phyloP scores from a whole-genome alignment of 2,888 invertebrate genomes.

The Netelia virgata region DNA sequence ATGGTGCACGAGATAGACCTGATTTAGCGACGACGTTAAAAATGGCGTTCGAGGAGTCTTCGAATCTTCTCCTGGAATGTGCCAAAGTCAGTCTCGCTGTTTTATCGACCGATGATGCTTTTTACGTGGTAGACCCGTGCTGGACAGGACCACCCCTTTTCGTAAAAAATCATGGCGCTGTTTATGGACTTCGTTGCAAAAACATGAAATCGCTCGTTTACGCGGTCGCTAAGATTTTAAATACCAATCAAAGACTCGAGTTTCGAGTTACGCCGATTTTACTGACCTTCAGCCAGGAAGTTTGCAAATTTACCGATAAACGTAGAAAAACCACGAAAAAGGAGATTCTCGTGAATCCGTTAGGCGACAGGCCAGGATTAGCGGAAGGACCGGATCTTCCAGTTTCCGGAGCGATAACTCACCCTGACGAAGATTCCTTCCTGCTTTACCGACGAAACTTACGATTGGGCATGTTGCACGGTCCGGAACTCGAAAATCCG shows the following conservation, averaged over 20 bases:
- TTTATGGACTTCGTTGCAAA: slow-evolving; percentile 80
- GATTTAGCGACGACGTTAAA: slow-evolving; percentile 73
- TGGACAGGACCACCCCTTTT: slow-evolving; percentile 82
- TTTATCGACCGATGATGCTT: slow-evolving; percentile 75
- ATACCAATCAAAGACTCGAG: slow-evolving; percentile 78
- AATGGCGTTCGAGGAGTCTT: slow-evolving; percentile 70
- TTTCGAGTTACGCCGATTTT: slow-evolving; percentile 77
- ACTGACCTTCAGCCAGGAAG: slow-evolving; percentile 69
- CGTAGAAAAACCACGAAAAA: slow-evolving; percentile 46
- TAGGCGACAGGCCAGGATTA: slow-evolving; percentile 72
- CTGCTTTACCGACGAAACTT: slow-evolving; percentile 73
- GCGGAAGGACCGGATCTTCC: slow-evolving; percentile 51
- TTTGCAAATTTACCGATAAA: slow-evolving; percentile 64
- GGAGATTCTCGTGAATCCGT: slow-evolving; percentile 73
- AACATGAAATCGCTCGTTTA: slow-evolving; percentile 79
- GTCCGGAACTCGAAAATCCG: slow-evolving; percentile 72
- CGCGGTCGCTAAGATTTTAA: slow-evolving; percentile 79
- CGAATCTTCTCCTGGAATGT: slow-evolving; percentile 79
- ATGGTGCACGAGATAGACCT: slow-evolving; percentile 71
- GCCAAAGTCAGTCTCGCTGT: slow-evolving; percentile 75
- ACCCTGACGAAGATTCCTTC: slow-evolving; percentile 74
- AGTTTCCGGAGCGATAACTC: slow-evolving; percentile 72
- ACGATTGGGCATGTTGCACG: slow-evolving; percentile 67
- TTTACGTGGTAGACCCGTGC: slow-evolving; percentile 80
- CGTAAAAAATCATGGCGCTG: slow-evolving; percentile 76